These are phyloP conservation scores for Dasypus novemcinctus DNA, from an alignment of 2,113 vertebrate genomes.

Conservation along the genomic window DNA sequence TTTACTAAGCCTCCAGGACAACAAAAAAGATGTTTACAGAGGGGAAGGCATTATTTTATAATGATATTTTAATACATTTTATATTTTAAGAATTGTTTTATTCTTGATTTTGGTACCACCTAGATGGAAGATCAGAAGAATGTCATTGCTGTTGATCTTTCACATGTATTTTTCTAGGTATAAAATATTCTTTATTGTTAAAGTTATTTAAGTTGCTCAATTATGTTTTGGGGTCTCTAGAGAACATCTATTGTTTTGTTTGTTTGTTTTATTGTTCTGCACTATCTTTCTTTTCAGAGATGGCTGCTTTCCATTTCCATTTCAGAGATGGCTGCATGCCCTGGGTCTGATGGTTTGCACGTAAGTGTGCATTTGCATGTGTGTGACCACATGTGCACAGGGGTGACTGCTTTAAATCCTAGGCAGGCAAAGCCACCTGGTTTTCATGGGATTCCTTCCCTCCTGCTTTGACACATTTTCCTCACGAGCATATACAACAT, in stretches of 20 bases:
- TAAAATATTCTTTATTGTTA: neutral
- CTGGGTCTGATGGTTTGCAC: neutral
- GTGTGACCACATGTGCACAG: accelerated
- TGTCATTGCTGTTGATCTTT: neutral
- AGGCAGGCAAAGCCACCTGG: neutral
- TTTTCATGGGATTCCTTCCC: neutral
- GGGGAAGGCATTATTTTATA: neutral
- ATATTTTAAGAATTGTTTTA: neutral
- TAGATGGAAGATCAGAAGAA: neutral
- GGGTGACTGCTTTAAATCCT: neutral
- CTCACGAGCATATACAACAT: neutral
- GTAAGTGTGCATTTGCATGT: neutral
- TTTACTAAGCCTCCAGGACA: neutral
- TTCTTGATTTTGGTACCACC: neutral
- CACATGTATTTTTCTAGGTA: neutral
- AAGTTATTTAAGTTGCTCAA: neutral
- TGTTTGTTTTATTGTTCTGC: neutral
- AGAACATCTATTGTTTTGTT: neutral
- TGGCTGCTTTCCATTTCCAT: neutral
- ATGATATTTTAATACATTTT: neutral
- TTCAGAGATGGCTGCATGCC: too few relatives aligned
- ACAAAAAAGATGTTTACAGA: neutral
- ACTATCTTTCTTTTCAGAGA: neutral
- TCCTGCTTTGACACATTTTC: neutral
- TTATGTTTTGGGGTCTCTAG: neutral